phyloP scores from a whole-genome alignment of 2,113 vertebrate genomes.

The Arizona elegans region DNA sequence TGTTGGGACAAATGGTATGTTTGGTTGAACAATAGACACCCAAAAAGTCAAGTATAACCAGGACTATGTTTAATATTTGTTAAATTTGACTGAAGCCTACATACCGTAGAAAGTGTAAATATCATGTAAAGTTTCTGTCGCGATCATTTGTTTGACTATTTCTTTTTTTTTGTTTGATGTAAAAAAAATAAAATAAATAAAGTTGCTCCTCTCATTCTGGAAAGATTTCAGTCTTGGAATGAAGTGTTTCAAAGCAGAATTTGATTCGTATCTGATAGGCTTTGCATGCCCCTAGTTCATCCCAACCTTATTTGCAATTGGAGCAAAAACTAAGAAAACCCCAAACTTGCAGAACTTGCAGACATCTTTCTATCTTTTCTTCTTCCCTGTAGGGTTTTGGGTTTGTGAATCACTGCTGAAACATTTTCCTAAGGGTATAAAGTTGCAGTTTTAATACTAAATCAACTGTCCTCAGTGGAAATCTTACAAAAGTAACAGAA shows the following conservation, averaged over 20 bases:
- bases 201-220: not conserved
- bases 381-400: not conserved
- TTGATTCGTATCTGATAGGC: not conserved
- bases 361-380: not conserved
- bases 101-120: too few species aligned
- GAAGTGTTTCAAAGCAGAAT: not conserved
- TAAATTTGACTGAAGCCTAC: too few species aligned
- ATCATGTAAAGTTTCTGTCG: too few species aligned
- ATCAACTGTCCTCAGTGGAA: not conserved
- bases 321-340: not conserved
- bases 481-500: rapidly evolving
- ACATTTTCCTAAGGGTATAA: not conserved
- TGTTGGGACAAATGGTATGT: too few species aligned
- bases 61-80: too few species aligned
- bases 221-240: not conserved
- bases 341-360: not conserved
- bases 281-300: not conserved
- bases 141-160: too few species aligned
- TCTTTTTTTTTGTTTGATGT: too few species aligned
- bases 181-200: not conserved
- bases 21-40: too few species aligned
- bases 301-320: not conserved
- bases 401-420: not conserved
- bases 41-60: too few species aligned
- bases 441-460: not conserved